Evolutionary conservation across 2,888 invertebrate genomes (phyloP), one percentile per base, ranked within the genome.

Genomic region (Leptarthrus brevirostris): DNA sequence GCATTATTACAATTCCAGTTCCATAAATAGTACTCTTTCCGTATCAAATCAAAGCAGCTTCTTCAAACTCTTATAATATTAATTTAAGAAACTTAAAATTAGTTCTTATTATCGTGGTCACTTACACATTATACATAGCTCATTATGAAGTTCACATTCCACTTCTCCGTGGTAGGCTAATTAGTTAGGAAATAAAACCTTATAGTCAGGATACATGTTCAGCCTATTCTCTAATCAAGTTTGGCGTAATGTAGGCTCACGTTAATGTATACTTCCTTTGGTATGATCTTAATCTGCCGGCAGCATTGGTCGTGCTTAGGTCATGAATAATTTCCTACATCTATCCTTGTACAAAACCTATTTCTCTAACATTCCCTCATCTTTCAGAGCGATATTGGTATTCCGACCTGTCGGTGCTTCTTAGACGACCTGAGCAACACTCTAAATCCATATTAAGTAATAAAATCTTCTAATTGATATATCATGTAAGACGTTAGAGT

Each of bases 381-480:
- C 40, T 12, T 8, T 12, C 16, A 12, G 10, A 24, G n/a, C 52
- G 10, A 6, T 5, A 44, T 64, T 40, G 64, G 58, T 36, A 36
- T 58, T 30, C 58, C 8, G 34, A 44, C 44, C 44, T 14, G 44
- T 44, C 44, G 44, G 44, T 24, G 44, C 64, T 44, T 22, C 24
- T 64, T 64, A 64, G 18, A 30, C 64, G 44, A 49, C 52, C 34
- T 14, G 16, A 49, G 34, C 3, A 49, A 34, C 30, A 69, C 49
- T 52, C 30, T 8, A 10, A 20, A 52, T 49, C 49, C n/a, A 26
- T 26, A 69, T 52, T 69, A 64, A 6, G 12, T 6, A 49, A 69
- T 69, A 49, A 69, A 69, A 69, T 49, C 49, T 49, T 69, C 52
- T 69, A 69, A 69, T 69, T 69, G 69, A 69, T 69, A 69, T 69